Evolutionary conservation across 2,888 invertebrate genomes (phyloP), one percentile per base, ranked within the genome.

Genomic region (Volucella inflata): DNA sequence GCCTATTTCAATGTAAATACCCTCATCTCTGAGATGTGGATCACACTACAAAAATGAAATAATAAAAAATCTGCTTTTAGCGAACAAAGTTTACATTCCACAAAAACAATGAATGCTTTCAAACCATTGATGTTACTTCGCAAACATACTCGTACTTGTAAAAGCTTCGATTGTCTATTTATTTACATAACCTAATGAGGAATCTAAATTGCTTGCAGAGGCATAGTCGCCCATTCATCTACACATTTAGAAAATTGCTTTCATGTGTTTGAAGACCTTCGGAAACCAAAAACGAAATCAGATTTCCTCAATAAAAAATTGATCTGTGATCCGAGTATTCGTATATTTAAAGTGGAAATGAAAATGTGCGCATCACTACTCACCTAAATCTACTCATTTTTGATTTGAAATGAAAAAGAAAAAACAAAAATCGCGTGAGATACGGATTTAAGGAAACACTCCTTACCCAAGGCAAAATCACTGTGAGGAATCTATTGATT

Each of bases 401-500:
- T 11, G 62, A 70, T 42, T 70, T 70, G 40, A 6, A 48, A 70
- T 55, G 30, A 30, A 30, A 30, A 30, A 30, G 6, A 30, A 30
- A 30, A 30, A 30, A 30, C 4, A 30, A 21, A 2, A 30, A 70
- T 78, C 17, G 78, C 78, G 70, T 78, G 70, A 55, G 38, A 8
- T 12, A 12, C 8, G 17, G 59, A 46, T 30, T n/a, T 55, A 48
- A 48, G 48, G 53, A 62, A 71, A 78, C 57, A 14, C 2, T n/a
- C 40, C 57, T 57, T 57, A 51, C 16, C 50, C 57, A 48, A 48
- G 64, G 40, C 21, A 17, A 64, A 78, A 78, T 64, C 55, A 53
- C 57, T n/a, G 12, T 53, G 50, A 44, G 67, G 67, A 46, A 68
- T 76, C 76, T 78, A 78, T 78, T 70, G 78, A 78, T 78, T 78